A percentile compares a stretch with the other conserved stretches of the same genome.
Evolutionary conservation across 2,113 vertebrate genomes (phyloP).

Genomic region (Drymodes brunneopygia): DNA sequence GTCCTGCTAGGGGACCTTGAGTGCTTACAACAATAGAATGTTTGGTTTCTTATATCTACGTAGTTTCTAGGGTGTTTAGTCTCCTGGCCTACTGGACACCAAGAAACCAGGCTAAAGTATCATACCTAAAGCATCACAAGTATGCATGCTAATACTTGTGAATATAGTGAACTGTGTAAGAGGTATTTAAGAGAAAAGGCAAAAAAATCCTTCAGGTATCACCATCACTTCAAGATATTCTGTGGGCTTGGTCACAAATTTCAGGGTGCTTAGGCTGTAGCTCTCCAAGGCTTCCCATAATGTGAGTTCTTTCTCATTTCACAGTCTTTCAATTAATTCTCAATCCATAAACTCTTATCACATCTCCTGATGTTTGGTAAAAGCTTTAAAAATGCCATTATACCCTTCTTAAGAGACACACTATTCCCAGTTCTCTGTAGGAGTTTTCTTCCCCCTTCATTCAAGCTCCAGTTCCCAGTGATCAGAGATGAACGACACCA

Average conservation of each 20-base stretch:
- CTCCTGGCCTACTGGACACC: too few species aligned
- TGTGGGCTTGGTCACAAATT: background rate
- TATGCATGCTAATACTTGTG: too few species aligned
- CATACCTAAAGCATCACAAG: too few species aligned
- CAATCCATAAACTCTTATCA: background rate
- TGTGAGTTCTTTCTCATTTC: background rate
- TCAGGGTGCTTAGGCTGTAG: background rate
- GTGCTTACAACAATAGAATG: too few species aligned
- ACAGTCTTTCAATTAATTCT: background rate
- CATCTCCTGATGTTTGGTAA: background rate
- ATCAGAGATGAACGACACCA: background rate
- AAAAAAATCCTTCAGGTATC: too few species aligned
- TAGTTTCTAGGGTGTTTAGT: too few species aligned
- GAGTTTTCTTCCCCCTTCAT: background rate
- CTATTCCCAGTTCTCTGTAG: background rate
- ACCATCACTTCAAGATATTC: background rate
- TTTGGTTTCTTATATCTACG: too few species aligned
- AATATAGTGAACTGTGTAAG: too few species aligned
- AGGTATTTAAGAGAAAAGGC: too few species aligned
- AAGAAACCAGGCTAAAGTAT: too few species aligned
- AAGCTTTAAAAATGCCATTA: background rate
- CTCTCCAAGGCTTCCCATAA: background rate
- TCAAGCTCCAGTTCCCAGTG: background rate
- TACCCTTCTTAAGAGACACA: background rate
- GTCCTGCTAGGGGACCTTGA: too few species aligned